A percentile compares a stretch with the other conserved stretches of the same genome.
Evolutionary conservation across 2,797 vertebrate species (phyloP).

Genomic region (Gadopsis bispinosus): DNA sequence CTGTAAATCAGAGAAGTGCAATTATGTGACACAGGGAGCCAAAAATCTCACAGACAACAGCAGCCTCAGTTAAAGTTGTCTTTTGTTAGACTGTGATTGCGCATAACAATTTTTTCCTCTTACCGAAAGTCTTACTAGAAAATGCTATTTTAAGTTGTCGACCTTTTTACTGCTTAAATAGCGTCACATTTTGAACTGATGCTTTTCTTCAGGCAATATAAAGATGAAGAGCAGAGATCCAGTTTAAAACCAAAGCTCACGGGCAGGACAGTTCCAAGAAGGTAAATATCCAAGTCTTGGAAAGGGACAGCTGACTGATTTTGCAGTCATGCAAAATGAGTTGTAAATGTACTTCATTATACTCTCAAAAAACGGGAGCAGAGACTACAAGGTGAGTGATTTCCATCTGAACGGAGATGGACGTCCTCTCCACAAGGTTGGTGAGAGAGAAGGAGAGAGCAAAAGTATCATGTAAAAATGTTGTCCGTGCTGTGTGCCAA

Average conservation of each 20-base stretch:
- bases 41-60: neutral
- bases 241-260: neutral
- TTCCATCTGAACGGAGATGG: conserved; percentile 48
- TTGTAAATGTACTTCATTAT: conserved; percentile 52
- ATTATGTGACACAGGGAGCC: neutral
- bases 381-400: neutral
- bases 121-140: neutral
- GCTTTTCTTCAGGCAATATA: neutral
- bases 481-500: neutral
- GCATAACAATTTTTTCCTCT: neutral
- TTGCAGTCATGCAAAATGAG: conserved; percentile 50
- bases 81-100: neutral
- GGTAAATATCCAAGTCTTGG: neutral
- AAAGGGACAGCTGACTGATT: conserved; percentile 38
- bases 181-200: neutral
- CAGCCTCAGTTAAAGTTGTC: neutral
- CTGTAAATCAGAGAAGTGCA: neutral
- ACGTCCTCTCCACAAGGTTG: conserved; percentile 7
- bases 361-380: conserved; percentile 31
- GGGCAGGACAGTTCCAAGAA: neutral
- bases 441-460: neutral
- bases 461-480: neutral
- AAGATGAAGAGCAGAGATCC: neutral
- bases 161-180: neutral
- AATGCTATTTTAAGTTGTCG: neutral